A percentile compares a stretch with the other conserved stretches of the same genome.
phyloP scores from a whole-genome alignment of 1,140 invertebrate species.

The Drosophila sechellia region DNA sequence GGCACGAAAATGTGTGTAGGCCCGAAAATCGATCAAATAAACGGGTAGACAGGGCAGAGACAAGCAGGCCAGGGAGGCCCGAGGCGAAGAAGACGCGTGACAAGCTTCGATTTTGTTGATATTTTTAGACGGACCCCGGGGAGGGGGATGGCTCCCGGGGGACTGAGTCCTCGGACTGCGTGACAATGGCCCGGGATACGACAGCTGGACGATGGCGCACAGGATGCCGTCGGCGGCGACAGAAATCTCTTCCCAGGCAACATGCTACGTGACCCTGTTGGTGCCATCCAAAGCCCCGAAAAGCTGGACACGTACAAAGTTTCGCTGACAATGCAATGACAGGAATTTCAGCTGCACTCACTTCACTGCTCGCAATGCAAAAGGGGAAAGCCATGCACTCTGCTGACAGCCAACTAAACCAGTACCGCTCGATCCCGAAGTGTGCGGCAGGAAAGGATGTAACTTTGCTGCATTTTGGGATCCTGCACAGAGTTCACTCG shows the following conservation, averaged over 20 bases:
- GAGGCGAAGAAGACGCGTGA: slow-evolving; percentile 36
- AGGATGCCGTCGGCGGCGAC: slow-evolving; percentile 12
- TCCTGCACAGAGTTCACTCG: neutral
- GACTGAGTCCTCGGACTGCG: slow-evolving; percentile 46
- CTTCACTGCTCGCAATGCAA: neutral
- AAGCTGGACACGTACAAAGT: slow-evolving; percentile 36
- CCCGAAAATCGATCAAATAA: slow-evolving; percentile 72
- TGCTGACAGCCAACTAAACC: slow-evolving; percentile 26
- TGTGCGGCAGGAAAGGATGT: slow-evolving; percentile 7
- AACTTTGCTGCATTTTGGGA: neutral
- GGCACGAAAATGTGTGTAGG: slow-evolving; percentile 14
- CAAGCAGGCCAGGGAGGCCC: neutral
- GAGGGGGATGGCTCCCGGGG: neutral
- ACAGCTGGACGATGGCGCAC: slow-evolving; percentile 58
- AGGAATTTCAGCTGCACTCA: slow-evolving; percentile 22
- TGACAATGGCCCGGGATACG: slow-evolving; percentile 66
- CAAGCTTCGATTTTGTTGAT: slow-evolving; percentile 59
- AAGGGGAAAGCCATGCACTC: neutral
- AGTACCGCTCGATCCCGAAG: slow-evolving; percentile 11
- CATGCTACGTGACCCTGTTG: slow-evolving; percentile 21
- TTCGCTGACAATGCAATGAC: slow-evolving; percentile 39
- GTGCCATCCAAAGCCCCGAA: neutral
- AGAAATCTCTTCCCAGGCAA: neutral
- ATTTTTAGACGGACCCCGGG: slow-evolving; percentile 52
- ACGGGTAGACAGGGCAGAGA: slow-evolving; percentile 31